These are phyloP conservation scores for Aphrocallistes beatrix DNA, from an alignment of 37 sponge, comb jelly and placozoan genomes.

Conservation along the genomic window DNA sequence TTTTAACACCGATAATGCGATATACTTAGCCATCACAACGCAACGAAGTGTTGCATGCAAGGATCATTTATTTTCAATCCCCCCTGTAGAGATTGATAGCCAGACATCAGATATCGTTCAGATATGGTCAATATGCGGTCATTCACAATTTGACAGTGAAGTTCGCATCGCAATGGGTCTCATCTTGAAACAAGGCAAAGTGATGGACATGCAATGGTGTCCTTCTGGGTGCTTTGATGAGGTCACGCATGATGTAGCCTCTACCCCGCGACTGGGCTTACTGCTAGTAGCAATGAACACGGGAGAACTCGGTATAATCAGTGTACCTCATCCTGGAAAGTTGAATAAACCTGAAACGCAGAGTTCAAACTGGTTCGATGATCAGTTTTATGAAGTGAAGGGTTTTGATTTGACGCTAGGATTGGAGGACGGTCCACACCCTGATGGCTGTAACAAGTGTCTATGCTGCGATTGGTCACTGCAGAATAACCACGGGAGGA, in stretches of 20 bases:
- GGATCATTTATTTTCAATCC: not conserved
- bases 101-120: not conserved
- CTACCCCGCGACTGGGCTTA: not conserved
- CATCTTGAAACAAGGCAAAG: not conserved
- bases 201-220: slow-evolving; percentile 1
- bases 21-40: not conserved
- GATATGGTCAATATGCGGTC: not conserved
- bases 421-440: not conserved
- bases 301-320: not conserved
- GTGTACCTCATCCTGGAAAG: not conserved
- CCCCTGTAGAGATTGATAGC: not conserved
- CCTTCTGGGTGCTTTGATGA: slow-evolving; percentile 1
- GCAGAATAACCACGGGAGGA: not conserved
- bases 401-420: not conserved
- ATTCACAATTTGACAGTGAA: not conserved
- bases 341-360: not conserved
- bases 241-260: not conserved
- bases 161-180: not conserved
- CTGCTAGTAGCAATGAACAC: not conserved
- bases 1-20: not conserved
- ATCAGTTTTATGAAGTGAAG: not conserved
- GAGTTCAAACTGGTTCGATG: not conserved
- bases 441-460: not conserved
- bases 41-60: not conserved
- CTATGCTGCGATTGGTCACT: not conserved